A percentile compares a stretch with the other conserved stretches of the same genome.
These are phyloP conservation scores for Latrodectus geometricus DNA, from an alignment of 1,140 invertebrate species.

Conservation along the genomic window DNA sequence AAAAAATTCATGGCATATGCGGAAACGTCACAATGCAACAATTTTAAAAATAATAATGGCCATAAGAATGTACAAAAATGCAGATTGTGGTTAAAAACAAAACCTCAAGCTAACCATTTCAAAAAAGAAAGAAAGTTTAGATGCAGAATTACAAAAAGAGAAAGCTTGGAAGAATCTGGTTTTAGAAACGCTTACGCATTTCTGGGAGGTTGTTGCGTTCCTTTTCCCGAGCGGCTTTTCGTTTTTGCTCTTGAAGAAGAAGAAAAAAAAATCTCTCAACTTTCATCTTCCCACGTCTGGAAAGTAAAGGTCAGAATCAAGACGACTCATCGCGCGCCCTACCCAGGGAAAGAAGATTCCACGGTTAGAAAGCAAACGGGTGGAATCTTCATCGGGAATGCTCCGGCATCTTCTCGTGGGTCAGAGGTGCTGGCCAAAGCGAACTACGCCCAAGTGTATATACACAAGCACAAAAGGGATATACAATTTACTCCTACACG, in stretches of 20 bases:
- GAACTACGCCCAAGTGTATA: neutral
- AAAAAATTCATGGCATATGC: too few species aligned
- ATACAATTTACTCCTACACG: slow-evolving; percentile 32
- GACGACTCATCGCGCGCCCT: neutral
- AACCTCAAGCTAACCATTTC: too few species aligned
- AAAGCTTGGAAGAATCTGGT: neutral
- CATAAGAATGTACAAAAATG: too few species aligned
- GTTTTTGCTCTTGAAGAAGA: neutral
- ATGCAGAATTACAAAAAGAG: too few species aligned
- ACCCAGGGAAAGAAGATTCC: neutral
- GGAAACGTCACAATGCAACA: too few species aligned
- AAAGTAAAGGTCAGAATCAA: slow-evolving; percentile 4
- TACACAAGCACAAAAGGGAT: slow-evolving; percentile 11
- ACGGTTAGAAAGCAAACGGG: neutral
- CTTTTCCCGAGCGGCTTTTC: too few species aligned
- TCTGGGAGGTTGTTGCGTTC: neutral
- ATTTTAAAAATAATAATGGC: too few species aligned
- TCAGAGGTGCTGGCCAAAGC: neutral
- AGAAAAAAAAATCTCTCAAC: neutral
- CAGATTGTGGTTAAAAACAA: too few species aligned
- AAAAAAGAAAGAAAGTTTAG: too few species aligned
- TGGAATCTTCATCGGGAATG: neutral
- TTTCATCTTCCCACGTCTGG: slow-evolving; percentile 2
- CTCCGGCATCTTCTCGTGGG: neutral
- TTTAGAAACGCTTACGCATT: neutral